Evolutionary conservation across 2,797 vertebrate genomes (phyloP), one percentile per base, ranked within the genome.

Genomic region (Setipinna tenuifilis): DNA sequence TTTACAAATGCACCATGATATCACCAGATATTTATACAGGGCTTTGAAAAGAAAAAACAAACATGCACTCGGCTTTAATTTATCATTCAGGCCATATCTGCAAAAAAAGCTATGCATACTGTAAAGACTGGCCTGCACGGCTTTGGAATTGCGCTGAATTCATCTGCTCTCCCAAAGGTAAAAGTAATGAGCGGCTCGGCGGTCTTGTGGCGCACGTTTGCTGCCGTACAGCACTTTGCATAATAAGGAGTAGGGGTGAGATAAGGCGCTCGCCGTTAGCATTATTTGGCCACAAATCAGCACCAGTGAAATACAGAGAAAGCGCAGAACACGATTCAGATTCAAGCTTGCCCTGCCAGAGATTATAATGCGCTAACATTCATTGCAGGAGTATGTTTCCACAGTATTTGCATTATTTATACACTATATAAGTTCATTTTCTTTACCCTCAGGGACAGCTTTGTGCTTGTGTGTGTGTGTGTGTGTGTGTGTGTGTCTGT

Each of bases 341-440:
- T 44, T 78, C 71, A 21, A 78, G 35, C 31, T 10, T 1, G 19
- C 31, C 6, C 31, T 44, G 31, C 16, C 71, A 6, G 19, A 21
- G 71, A 44, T 78, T 41, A 78, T 78, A 2, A 71, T 78, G 31
- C 35, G 31, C 68, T 75, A 19, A 75, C 68, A 75, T 71, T 31
- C 28, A 71, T 71, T n/a, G 71, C 16, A 78, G 19, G 71, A 78
- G 41, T 78, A 21, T 41, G 35, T 21, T 44, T 44, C 41, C 6
- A 2, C 19, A 17, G 3, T 71, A 71, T 35, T 78, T 78, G 71
- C 71, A 78, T 78, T 78, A 44, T 78, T 78, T 78, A 78, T 78
- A 78, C 71, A 78, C 58, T 59, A 59, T 75, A 75, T 35, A 44
- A 21, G 35, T 35, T 75, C 71, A 78, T 19, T n/a, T 78, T 44